Evolutionary conservation across 2,888 invertebrate species (phyloP), one percentile per base, ranked within the genome.

Genomic region (Phaonia tiefii): DNA sequence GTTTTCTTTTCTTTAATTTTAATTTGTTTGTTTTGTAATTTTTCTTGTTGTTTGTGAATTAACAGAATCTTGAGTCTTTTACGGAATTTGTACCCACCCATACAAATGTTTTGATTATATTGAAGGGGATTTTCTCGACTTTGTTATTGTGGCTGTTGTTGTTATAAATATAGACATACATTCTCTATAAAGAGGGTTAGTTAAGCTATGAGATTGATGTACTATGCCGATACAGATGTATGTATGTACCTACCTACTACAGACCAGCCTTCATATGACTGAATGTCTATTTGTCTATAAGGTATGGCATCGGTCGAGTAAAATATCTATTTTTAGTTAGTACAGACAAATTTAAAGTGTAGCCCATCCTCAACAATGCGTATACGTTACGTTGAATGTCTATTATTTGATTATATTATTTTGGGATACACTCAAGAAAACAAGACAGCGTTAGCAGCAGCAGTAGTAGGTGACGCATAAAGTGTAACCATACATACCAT

Each of bases 21-120:
- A 60, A 63, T 49, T 39, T 73, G 54, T 73, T 73, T 73, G 25
- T 74, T 74, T 74, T 46, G 20, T 39, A 37, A 60, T 37, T 60
- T 58, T n/a, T 7, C 58, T 58, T 26, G 15, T 17, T 72, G 60
- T 46, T 63, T 46, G 51, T 63, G 49, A 72, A 37, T 49, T 44
- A 60, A 37, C 60, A 15, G 26, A 26, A 26, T 58, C 17, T 17
- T 11, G 17, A 2, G 25, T 60, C 15, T 37, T 17, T 60, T 31
- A 31, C 20, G 60, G 31, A 60, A 13, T 26, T 37, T n/a, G 37
- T 37, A 58, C 31, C 8, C n/a, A n/a, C 31, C 8, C 58, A 17
- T 8, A 1, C 39, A 15, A 8, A 39, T 20, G 17, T 11, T 31
- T 60, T 60, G 31, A 39, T 60, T 39, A 17, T 10, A 26, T 15